Evolutionary conservation across 2,888 invertebrate species (phyloP).

Genomic region (Conus canariensis): DNA sequence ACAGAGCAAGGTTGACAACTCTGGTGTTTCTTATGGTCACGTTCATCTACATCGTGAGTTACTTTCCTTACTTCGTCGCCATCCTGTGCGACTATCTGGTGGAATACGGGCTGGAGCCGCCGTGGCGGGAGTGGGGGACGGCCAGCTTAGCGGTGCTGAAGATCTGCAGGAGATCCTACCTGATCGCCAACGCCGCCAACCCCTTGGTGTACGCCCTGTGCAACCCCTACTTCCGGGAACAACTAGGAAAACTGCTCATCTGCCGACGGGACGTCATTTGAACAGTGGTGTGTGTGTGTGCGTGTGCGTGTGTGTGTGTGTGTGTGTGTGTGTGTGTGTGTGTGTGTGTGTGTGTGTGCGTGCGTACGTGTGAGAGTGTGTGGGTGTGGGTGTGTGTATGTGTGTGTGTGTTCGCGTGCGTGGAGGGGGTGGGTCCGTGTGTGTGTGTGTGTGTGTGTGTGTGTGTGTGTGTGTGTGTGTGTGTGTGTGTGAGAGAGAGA

Average conservation of each 20-base stretch:
- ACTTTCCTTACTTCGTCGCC: slow-evolving; percentile 24
- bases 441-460: too few relatives aligned
- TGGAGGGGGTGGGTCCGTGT: too few relatives aligned
- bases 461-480: neutral
- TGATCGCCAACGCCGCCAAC: slow-evolving; percentile 29
- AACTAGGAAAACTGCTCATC: slow-evolving; percentile 18
- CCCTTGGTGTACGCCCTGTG: slow-evolving; percentile 28
- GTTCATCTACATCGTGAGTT: slow-evolving; percentile 29
- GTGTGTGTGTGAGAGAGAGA: neutral
- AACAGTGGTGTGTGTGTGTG: neutral
- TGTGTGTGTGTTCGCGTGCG: too few relatives aligned
- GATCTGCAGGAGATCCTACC: slow-evolving; percentile 5
- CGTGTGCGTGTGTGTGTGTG: neutral
- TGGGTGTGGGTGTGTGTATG: too few relatives aligned
- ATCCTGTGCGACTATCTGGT: neutral
- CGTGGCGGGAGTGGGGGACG: neutral
- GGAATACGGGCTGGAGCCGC: neutral
- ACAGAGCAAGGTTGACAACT: neutral
- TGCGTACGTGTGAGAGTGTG: neutral
- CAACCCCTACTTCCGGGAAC: slow-evolving; percentile 26
- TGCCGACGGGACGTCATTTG: slow-evolving; percentile 20
- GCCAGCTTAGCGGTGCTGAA: neutral
- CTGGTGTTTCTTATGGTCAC: slow-evolving; percentile 27
- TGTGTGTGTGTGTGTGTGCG: neutral
- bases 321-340: neutral